Percentiles rank a stretch among this genome's conserved stretches.
These are phyloP conservation scores for Misgurnus anguillicaudatus DNA, from an alignment of 2,113 vertebrate species.

Conservation along the genomic window DNA sequence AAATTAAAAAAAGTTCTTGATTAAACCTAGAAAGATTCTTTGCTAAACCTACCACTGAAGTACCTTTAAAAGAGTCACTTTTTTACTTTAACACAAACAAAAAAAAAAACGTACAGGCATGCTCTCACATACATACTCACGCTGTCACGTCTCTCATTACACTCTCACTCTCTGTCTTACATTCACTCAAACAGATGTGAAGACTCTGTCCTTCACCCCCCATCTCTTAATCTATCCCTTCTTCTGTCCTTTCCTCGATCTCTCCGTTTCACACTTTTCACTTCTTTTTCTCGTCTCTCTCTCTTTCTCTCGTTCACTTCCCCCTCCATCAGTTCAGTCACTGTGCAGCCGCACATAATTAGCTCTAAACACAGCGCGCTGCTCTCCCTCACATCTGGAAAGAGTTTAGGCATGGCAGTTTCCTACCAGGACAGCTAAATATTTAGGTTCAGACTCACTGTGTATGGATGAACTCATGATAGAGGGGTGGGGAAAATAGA, in stretches of 20 bases:
- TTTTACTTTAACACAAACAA: too few relatives aligned
- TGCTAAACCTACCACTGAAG: too few relatives aligned
- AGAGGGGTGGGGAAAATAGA: constrained; percentile 58
- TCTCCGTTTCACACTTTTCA: constrained; percentile 38
- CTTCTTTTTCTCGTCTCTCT: constrained; percentile 41
- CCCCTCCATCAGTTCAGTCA: constrained; percentile 64
- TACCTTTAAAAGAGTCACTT: too few relatives aligned
- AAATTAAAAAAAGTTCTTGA: too few relatives aligned
- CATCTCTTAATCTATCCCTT: neutral
- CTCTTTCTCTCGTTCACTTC: constrained; percentile 31
- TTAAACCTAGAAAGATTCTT: too few relatives aligned
- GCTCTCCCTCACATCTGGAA: constrained; percentile 81
- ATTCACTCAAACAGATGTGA: neutral
- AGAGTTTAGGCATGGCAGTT: constrained; percentile 82
- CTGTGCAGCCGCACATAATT: constrained; percentile 78
- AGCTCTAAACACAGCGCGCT: constrained; percentile 77
- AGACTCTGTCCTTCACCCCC: neutral
- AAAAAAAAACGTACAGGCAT: too few relatives aligned
- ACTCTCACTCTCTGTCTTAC: constrained; percentile 8
- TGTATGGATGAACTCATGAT: constrained; percentile 79
- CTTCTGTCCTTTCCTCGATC: constrained; percentile 1
- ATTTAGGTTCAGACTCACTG: constrained; percentile 85
- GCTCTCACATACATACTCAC: neutral
- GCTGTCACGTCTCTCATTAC: constrained; percentile 10
- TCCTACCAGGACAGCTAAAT: constrained; percentile 83